Base-by-base conservation (phyloP, 2,113 vertebrate species). In the Pangasianodon gigas region DNA sequence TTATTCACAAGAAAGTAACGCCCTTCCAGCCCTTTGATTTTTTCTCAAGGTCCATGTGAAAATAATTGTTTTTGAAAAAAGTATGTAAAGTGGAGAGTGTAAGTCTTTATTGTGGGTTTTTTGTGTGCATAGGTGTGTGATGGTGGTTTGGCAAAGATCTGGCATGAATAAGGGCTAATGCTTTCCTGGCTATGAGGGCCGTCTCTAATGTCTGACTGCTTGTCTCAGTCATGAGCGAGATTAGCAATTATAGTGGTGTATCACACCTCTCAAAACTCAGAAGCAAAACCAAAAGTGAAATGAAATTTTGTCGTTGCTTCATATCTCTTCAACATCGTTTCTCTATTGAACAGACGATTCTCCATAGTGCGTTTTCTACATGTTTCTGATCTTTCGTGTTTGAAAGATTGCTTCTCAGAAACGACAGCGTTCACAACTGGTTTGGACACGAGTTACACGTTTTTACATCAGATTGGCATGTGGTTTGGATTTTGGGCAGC, bases 401-500 rank as follows among this genome's bases (percentile, higher is more conserved):
- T 79, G 44, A 48, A 79, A 48, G 82, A 62, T 84, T 3, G 4
- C 9, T 69, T 85, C 80, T 11, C 84, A 87, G 84, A 86, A 89
- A 88, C 83, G 60, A 69, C 37, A 88, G 79, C 84, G 24, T 87
- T 90, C 84, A 81, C 71, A 85, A 87, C 58, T 84, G 85, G 83
- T 67, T 85, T 46, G 69, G 54, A 87, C 71, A 92, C 80, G 80
- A 92, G 54, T 90, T 89, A 87, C 65, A 80, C 46, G 5, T 80
- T 41, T 87, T 51, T 54, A 69, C 67, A 90, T 58, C 86, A 51
- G 71, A 77, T 44, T 89, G 91, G 90, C 89, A 80, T 90, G 91
- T 89, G 91, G 91, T 92, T 92, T 89, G 80, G 69, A 74, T 60
- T 89, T 85, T 85, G 56, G 65, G 88, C 67, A 85, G 83, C n/a